These are phyloP conservation scores for Boloria selene DNA, from an alignment of 2,888 invertebrate genomes.

Conservation along the genomic window DNA sequence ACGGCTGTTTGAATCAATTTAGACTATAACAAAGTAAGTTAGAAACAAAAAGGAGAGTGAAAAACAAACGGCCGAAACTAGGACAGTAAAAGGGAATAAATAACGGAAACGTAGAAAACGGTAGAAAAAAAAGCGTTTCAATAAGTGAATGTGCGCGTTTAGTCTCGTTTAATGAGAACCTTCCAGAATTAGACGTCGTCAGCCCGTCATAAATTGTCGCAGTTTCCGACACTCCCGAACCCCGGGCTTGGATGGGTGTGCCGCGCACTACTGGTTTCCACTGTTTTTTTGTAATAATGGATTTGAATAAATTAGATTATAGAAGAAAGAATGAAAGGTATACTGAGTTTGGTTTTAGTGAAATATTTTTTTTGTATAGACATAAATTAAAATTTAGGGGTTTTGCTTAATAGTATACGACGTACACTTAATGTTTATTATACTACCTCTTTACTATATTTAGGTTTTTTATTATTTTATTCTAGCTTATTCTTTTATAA, in stretches of 20 bases:
- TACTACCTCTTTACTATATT: no score
- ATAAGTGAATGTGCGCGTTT: constrained; percentile 74
- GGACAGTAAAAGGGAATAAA: constrained; percentile 37
- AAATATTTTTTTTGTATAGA: no score
- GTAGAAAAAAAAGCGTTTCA: constrained; percentile 58
- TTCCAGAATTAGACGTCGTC: constrained; percentile 70
- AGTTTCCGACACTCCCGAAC: constrained; percentile 28
- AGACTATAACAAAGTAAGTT: not conserved
- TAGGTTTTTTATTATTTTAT: no score
- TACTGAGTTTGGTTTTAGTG: no score
- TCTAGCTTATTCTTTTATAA: no score
- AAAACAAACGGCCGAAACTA: constrained; percentile 23
- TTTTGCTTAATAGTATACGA: no score
- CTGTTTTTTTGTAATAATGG: constrained; percentile 6
- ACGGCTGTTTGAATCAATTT: not conserved
- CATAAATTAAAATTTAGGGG: no score
- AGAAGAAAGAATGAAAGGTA: no score
- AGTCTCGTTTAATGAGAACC: constrained; percentile 73
- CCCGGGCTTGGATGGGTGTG: constrained; percentile 14
- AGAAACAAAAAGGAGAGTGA: constrained; percentile 16
- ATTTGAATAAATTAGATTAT: no score
- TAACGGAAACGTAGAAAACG: constrained; percentile 37
- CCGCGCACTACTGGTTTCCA: constrained; percentile 19
- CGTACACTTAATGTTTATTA: no score
- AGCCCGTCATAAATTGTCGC: constrained; percentile 78